These are phyloP conservation scores for Dendrolimus pini DNA, from an alignment of 2,888 invertebrate genomes.

Conservation along the genomic window DNA sequence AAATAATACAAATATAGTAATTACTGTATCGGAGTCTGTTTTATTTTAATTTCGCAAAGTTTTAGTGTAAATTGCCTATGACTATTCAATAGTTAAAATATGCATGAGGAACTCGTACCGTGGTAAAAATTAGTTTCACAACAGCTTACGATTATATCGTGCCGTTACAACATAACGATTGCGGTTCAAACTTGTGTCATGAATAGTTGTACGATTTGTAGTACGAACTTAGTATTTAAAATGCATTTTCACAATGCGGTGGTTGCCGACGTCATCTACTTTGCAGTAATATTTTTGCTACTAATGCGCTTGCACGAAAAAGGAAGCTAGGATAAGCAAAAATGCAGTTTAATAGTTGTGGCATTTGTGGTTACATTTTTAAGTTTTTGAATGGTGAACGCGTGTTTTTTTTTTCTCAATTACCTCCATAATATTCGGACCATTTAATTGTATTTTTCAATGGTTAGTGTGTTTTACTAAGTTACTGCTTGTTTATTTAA, in stretches of 20 bases:
- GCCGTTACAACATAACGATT: background rate
- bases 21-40: no score
- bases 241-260: conserved; percentile 71
- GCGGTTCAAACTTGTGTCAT: conserved; percentile 29
- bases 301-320: conserved; percentile 69
- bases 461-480: background rate
- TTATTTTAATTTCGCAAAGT: no score
- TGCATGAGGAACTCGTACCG: no score
- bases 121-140: no score
- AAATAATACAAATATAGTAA: no score
- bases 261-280: conserved; percentile 70
- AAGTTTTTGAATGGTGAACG: conserved; percentile 28
- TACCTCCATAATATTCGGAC: no score
- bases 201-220: conserved; percentile 56
- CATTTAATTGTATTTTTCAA: background rate
- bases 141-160: background rate
- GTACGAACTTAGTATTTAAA: conserved; percentile 64
- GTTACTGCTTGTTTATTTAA: background rate
- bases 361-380: conserved; percentile 40
- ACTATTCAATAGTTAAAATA: no score
- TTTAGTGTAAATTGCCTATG: no score
- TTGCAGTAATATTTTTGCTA: conserved; percentile 73
- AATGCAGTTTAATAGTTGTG: conserved; percentile 57
- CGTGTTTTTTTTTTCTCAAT: conserved; percentile 8
- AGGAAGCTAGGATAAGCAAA: conserved; percentile 52